phyloP scores from a whole-genome alignment of 2,797 vertebrate species.

The Anabacerthia variegaticeps region DNA sequence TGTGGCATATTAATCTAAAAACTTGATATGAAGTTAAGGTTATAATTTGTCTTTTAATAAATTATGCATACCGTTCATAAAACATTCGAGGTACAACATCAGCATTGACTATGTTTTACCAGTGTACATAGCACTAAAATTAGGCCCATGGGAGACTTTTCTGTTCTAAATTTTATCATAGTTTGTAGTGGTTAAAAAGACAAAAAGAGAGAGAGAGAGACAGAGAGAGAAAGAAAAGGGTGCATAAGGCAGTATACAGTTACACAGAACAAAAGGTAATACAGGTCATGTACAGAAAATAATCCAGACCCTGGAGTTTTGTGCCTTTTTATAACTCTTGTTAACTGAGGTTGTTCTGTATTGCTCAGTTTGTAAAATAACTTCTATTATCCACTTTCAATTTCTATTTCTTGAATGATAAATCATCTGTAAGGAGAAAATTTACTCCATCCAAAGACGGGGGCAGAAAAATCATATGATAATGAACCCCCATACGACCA shows the following conservation, averaged over 20 bases:
- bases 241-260: background rate
- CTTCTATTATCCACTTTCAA: background rate
- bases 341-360: background rate
- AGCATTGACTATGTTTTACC: background rate
- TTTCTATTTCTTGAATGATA: conserved; percentile 23
- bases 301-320: background rate
- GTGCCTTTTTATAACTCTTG: background rate
- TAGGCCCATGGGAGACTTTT: background rate
- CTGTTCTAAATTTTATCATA: background rate
- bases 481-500: conserved; percentile 30
- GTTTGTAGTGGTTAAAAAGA: background rate
- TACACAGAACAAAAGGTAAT: conserved; percentile 10
- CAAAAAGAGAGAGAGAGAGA: background rate
- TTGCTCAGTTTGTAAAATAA: background rate
- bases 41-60: background rate
- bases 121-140: background rate
- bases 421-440: background rate
- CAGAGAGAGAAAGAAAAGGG: background rate
- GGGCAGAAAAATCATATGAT: conserved; percentile 17
- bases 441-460: conserved; percentile 4
- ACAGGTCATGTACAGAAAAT: background rate
- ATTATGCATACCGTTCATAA: background rate
- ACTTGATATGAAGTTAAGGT: background rate
- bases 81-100: background rate
- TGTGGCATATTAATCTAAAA: background rate